These are phyloP conservation scores for Premnoplex brunnescens DNA, from an alignment of 2,797 vertebrate genomes.

Conservation along the genomic window DNA sequence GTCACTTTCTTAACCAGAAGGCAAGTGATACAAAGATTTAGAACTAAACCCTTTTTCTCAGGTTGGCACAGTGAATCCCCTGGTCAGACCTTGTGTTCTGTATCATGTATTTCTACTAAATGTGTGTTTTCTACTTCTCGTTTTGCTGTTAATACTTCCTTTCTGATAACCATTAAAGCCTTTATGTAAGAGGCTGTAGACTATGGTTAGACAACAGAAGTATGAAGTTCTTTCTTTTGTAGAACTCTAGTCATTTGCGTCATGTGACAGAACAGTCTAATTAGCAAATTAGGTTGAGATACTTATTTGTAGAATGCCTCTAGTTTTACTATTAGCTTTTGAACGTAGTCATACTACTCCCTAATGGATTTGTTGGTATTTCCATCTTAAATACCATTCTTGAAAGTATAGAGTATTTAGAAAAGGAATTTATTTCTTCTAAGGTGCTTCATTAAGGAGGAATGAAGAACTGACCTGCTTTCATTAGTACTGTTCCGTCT, in stretches of 20 bases:
- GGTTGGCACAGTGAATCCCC: not conserved
- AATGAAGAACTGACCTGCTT: conserved; percentile 72
- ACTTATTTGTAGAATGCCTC: not conserved
- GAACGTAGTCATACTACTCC: not conserved
- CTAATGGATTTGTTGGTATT: not conserved
- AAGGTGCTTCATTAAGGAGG: not conserved
- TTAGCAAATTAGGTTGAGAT: not conserved
- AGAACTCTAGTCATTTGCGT: not conserved
- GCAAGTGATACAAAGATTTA: not conserved
- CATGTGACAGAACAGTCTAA: not conserved
- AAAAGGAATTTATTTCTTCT: not conserved
- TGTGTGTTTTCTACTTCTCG: not conserved
- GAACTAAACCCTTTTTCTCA: not conserved
- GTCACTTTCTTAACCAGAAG: not conserved
- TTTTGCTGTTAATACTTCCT: conserved; percentile 16
- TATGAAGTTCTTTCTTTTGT: not conserved
- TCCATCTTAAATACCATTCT: not conserved
- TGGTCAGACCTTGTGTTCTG: not conserved
- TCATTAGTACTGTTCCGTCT: conserved; percentile 64
- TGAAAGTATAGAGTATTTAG: not conserved
- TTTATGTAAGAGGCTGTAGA: not conserved
- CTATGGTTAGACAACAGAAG: not conserved
- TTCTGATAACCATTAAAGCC: not conserved
- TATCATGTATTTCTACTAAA: not conserved
- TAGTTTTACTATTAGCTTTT: not conserved